A percentile compares a stretch with the other conserved stretches of the same genome.
These are phyloP conservation scores for Caerostris darwini DNA, from an alignment of 1,140 invertebrate species.

Conservation along the genomic window DNA sequence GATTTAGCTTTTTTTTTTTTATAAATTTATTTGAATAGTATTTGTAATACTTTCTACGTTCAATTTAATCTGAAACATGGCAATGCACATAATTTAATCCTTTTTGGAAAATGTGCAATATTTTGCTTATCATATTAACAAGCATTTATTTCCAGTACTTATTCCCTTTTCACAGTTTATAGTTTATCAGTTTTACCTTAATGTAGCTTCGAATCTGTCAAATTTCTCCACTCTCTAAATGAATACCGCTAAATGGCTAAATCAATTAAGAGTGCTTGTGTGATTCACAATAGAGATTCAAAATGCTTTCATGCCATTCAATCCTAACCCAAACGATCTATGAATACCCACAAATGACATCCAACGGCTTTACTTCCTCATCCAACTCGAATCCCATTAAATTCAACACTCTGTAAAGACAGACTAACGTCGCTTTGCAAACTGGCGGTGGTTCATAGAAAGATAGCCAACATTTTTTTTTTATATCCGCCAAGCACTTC, in stretches of 20 bases:
- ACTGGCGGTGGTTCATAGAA: slow-evolving; percentile 7
- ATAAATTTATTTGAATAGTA: too few relatives aligned
- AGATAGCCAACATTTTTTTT: neutral
- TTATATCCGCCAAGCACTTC: neutral
- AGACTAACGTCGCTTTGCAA: neutral
- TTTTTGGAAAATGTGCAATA: too few relatives aligned
- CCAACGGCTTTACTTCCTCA: neutral
- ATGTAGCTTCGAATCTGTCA: too few relatives aligned
- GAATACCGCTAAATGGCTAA: neutral
- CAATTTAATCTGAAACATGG: too few relatives aligned
- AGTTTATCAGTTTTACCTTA: too few relatives aligned
- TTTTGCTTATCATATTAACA: too few relatives aligned
- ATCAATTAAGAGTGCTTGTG: neutral
- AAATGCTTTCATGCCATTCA: neutral
- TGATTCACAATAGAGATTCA: neutral
- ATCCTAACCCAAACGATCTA: neutral
- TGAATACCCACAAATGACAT: neutral
- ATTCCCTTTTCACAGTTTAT: too few relatives aligned
- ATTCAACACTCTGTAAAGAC: neutral
- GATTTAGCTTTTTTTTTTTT: too few relatives aligned
- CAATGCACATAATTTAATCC: too few relatives aligned
- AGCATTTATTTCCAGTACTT: too few relatives aligned
- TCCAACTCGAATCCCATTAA: neutral
- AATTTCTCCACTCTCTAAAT: neutral
- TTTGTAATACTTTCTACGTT: too few relatives aligned